Percentiles rank a stretch among this genome's conserved stretches.
phyloP scores from a whole-genome alignment of 2,113 vertebrate genomes.

The Bothrops jararaca region DNA sequence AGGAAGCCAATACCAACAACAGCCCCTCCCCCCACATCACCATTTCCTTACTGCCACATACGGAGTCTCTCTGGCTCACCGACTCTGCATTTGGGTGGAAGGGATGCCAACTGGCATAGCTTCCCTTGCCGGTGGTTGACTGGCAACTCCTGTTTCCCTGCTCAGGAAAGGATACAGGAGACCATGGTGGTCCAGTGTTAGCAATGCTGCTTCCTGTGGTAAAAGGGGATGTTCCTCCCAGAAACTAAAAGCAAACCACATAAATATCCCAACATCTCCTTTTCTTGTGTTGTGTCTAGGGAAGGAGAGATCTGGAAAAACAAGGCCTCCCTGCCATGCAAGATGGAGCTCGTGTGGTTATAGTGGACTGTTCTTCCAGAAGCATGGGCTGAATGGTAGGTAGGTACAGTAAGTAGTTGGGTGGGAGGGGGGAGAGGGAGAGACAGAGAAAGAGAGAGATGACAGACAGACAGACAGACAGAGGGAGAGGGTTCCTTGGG shows the following conservation, averaged over 20 bases:
- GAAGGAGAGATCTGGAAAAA: constrained; percentile 9
- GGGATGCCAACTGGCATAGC: background rate
- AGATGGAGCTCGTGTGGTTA: background rate
- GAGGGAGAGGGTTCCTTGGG: background rate
- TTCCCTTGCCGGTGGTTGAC: background rate
- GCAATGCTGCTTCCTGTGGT: constrained; percentile 36
- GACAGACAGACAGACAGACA: background rate
- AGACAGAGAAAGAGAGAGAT: too few species aligned
- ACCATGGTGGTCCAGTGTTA: constrained; percentile 24
- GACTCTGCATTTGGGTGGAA: background rate
- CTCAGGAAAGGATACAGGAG: constrained; percentile 15
- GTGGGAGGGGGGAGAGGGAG: too few species aligned
- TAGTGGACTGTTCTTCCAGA: background rate
- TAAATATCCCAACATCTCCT: constrained; percentile 11
- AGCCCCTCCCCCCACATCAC: background rate
- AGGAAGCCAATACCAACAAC: background rate
- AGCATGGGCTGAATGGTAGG: background rate
- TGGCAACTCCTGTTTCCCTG: background rate
- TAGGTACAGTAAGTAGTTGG: too few species aligned
- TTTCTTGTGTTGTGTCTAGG: background rate
- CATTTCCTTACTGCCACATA: background rate
- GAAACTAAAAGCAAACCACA: constrained; percentile 31
- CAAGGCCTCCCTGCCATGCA: background rate
- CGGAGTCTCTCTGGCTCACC: background rate
- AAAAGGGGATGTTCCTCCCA: constrained; percentile 53